Percentiles rank a stretch among this genome's conserved stretches.
Conservation (phyloP, 2,797 vertebrate species). For the Furcifer pardalis region DNA sequence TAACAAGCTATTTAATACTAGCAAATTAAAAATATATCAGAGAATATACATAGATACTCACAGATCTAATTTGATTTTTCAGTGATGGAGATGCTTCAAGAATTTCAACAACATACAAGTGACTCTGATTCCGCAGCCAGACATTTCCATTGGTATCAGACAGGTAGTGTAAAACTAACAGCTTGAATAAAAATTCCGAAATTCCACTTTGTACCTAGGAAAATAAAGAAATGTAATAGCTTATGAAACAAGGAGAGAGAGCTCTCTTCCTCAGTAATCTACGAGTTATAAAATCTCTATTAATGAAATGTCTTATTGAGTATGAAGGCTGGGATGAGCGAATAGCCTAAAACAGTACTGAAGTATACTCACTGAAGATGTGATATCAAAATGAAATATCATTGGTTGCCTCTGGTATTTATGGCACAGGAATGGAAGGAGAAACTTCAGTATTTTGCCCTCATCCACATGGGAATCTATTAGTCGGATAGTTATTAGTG, state of each 20-base stretch:
- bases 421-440: slow-evolving; percentile 77
- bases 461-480: slow-evolving; percentile 87
- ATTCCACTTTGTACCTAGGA: slow-evolving; percentile 88
- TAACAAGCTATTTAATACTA: too few species aligned
- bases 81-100: slow-evolving; percentile 71
- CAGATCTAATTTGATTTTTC: slow-evolving; percentile 60
- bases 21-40: too few species aligned
- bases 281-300: background rate
- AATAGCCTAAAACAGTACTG: background rate
- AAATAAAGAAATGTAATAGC: background rate
- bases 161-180: slow-evolving; percentile 88
- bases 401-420: slow-evolving; percentile 71
- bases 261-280: background rate
- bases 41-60: slow-evolving; percentile 38
- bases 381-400: slow-evolving; percentile 93
- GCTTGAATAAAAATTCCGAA: slow-evolving; percentile 91
- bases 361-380: slow-evolving; percentile 86
- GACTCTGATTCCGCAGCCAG: slow-evolving; percentile 86
- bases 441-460: slow-evolving; percentile 79
- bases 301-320: background rate
- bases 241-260: background rate
- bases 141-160: slow-evolving; percentile 86
- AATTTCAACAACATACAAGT: slow-evolving; percentile 91
- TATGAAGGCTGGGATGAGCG: background rate
- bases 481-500: slow-evolving; percentile 76